Evolutionary conservation across 2,888 invertebrate genomes (phyloP).

Genomic region (Iselma pallidipennis): DNA sequence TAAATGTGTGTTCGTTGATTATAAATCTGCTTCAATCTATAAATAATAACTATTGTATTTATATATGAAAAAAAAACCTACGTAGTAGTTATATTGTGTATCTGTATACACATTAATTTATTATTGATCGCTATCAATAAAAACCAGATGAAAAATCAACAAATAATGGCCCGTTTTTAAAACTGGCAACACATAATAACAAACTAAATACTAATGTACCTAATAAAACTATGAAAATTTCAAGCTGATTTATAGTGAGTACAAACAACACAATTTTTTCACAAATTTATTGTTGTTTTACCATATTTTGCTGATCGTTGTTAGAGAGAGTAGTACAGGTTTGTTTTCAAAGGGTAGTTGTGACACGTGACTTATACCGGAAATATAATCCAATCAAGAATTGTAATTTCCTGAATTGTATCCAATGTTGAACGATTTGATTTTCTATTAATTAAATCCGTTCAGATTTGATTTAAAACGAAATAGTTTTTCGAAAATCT

Average conservation of each 20-base stretch:
- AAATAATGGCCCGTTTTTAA: background rate
- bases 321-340: background rate
- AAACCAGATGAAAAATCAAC: conserved; percentile 3
- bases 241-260: background rate
- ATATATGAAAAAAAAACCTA: background rate
- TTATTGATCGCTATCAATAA: conserved; percentile 4
- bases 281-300: background rate
- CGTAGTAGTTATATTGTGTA: background rate
- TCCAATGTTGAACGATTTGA: background rate
- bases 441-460: background rate
- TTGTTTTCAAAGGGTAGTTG: conserved; percentile 5
- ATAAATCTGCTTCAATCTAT: background rate
- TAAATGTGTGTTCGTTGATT: background rate
- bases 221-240: background rate
- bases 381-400: conserved; percentile 15
- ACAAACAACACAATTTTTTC: background rate
- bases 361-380: conserved; percentile 33
- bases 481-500: background rate
- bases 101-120: background rate
- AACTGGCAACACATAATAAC: background rate
- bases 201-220: background rate
- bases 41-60: conserved; percentile 27
- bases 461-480: background rate
- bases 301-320: background rate
- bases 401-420: background rate